These are phyloP conservation scores for Pipa parva DNA, from an alignment of 2,113 vertebrate genomes.

Conservation along the genomic window DNA sequence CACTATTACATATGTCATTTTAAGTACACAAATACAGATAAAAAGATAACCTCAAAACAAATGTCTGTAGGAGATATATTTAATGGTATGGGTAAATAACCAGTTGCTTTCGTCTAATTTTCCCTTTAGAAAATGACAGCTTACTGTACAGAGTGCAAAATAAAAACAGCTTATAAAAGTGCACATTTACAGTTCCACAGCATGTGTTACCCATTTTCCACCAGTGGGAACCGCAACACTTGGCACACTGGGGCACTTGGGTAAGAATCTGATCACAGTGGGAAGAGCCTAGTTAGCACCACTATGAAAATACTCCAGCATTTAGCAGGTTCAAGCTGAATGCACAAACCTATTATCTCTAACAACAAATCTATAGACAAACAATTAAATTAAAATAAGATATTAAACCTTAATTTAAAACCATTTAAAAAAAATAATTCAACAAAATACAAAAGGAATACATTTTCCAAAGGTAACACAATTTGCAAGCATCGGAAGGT, in stretches of 20 bases:
- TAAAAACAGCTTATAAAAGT: conserved; percentile 5
- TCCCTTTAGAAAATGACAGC: neutral
- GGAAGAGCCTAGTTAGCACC: neutral
- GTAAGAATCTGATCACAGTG: neutral
- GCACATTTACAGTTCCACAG: conserved; percentile 4
- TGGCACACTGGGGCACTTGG: neutral
- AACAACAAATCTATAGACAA: neutral
- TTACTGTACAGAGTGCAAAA: conserved; percentile 11
- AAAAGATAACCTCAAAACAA: neutral
- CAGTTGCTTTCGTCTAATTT: no score
- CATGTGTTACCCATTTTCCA: neutral
- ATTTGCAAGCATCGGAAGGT: neutral
- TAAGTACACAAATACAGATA: neutral
- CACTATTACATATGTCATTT: neutral
- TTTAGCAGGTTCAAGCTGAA: neutral
- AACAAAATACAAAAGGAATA: neutral
- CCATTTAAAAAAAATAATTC: neutral
- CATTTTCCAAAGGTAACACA: neutral
- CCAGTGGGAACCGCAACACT: neutral
- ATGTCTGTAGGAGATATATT: no score
- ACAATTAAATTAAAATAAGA: neutral
- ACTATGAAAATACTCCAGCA: neutral
- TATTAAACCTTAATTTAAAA: neutral
- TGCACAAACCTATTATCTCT: neutral
- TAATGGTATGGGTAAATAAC: no score